Evolutionary conservation across 2,113 vertebrate species (phyloP), one percentile per base, ranked within the genome.

Genomic region (Ramphastos sulfuratus): DNA sequence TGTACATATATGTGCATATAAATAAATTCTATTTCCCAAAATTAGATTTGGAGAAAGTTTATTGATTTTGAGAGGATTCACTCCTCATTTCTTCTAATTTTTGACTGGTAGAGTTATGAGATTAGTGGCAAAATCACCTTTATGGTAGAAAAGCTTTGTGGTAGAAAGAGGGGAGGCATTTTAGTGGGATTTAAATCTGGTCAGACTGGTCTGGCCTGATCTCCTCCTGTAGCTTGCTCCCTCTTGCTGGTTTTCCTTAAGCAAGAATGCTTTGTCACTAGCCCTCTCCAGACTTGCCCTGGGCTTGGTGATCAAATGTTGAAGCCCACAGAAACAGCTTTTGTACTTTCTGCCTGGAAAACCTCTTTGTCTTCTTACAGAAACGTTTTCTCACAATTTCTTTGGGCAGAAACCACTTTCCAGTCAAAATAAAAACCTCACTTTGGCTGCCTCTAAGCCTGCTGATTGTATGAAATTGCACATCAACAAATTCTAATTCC

Each of bases 291-390:
- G 78, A 75, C 85, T 93, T 60, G 82, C 91, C 60, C 71, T 91
- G 37, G 84, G 92, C 60, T 94, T 94, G 71, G 72, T 93, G 86
- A 90, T 85, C 92, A 92, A 96, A 92, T 80, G 56, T 54, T 67
- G 82, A 60, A 78, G 67, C 74, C 31, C 58, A 7, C 86, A 33
- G 76, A 91, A 97, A 96, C 23, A 92, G 90, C 78, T 92, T 96
- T 92, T 95, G 65, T 91, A 92, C 80, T 89, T 92, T 93, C 92
- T 96, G 92, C 77, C 90, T 95, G 71, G 82, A 82, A 95, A 93
- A 90, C 37, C 79, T 93, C 76, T 92, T 94, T 94, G 81, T 88
- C 83, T 91, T 74, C 71, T 87, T 59, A 73, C 59, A 88, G 48
- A 87, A 92, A 69, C n/a, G 58, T 95, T 91, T 95, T 93, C 69